phyloP scores from a whole-genome alignment of 2,113 vertebrate species.

The Phodopus roborovskii region DNA sequence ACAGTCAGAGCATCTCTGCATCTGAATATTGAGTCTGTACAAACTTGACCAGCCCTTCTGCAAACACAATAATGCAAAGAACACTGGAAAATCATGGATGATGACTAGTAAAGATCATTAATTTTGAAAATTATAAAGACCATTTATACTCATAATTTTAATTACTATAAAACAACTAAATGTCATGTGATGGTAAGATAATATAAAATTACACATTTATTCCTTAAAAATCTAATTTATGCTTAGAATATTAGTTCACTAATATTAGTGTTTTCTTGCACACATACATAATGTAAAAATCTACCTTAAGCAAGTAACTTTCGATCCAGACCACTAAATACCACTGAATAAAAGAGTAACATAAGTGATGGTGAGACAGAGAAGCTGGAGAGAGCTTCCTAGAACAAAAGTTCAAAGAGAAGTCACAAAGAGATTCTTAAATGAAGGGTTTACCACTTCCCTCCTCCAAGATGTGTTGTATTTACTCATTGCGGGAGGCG shows the following conservation, averaged over 20 bases:
- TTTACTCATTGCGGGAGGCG: background rate
- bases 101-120: background rate
- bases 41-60: background rate
- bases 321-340: background rate
- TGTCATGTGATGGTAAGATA: background rate
- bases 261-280: background rate
- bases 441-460: slow-evolving; percentile 12
- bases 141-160: slow-evolving; percentile 29
- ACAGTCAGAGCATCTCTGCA: background rate
- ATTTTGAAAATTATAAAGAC: background rate
- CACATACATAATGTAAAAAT: background rate
- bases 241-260: background rate
- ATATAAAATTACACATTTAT: background rate
- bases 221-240: slow-evolving; percentile 27
- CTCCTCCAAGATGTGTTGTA: background rate
- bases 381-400: background rate
- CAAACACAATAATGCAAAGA: background rate
- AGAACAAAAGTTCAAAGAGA: slow-evolving; percentile 44
- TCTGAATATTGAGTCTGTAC: background rate
- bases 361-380: background rate
- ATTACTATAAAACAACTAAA: slow-evolving; percentile 14
- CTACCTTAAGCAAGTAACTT: background rate
- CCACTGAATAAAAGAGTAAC: slow-evolving; percentile 11
- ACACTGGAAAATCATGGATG: background rate
- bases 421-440: background rate